Base-by-base conservation (phyloP, 1,140 invertebrate species). In the Periplaneta americana region DNA sequence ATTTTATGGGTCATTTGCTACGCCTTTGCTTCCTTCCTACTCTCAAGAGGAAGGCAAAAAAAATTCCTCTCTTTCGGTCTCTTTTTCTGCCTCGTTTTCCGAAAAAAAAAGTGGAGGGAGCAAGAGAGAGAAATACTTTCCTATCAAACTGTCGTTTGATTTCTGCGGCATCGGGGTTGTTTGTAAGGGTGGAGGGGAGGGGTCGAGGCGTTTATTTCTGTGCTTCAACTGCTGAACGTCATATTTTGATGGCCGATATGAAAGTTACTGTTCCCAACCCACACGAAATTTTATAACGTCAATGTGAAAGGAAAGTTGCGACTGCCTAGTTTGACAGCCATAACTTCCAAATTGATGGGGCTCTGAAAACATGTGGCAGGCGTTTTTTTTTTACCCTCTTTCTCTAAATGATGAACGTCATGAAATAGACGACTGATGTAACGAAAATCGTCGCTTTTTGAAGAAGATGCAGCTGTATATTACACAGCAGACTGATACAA, bases 1-100 rank as follows among this genome's bases (percentile, higher is more conserved):
- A 78, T 78, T 78, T 78, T 78, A 78, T 78, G 76, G 76, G 76
- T 78, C 76, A 78, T 78, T 78, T 78, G 17, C 33, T 39, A 78
- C 76, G 36, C 36, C 76, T 78, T 78, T 78, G 11, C 76, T 36
- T 28, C 36, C 35, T 76, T 34, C 33, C 33, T 35, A 76, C 17
- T 76, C 13, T 34, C 74, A 18, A 22, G 17, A 33, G 75, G 32
- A 18, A 9, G 48, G 1, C 48, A 18, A 1, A 6, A 33, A 31
- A 33, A n/a, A 33, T 17, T 33, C 75, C 22, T 35, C 75, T 76
- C 48, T 66, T 66, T 33, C 34, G 10, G 17, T 76, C 75, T 76
- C 34, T 78, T 31, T 78, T 78, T 78, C 34, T 34, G 22, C 34
- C 76, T 37, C n/a, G 34, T 36, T 36, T 35, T 36, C 34, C 76